A percentile compares a stretch with the other conserved stretches of the same genome.
Conservation (phyloP, 1,140 invertebrate genomes). For the Brachionus manjavacas region DNA sequence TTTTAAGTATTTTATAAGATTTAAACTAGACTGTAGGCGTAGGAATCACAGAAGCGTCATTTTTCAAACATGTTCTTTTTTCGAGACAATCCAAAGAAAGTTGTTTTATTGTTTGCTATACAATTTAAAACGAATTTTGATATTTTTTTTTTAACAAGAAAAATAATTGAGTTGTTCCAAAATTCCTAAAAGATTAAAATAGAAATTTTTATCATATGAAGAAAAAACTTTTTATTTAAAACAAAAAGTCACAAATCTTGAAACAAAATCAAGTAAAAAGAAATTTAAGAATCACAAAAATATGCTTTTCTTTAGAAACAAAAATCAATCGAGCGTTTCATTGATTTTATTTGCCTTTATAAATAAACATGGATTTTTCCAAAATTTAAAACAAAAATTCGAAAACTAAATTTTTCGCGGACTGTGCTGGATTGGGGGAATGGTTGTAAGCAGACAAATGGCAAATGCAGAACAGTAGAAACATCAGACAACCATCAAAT, state of each 20-base stretch:
- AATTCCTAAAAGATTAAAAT: no score
- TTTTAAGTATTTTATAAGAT: no score
- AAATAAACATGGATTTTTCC: not conserved
- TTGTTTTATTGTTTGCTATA: no score
- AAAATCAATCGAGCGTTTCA: not conserved
- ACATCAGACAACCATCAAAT: not conserved
- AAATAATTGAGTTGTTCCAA: not conserved
- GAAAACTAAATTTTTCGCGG: not conserved
- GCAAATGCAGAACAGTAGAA: not conserved
- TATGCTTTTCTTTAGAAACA: not conserved
- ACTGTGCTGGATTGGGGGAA: not conserved
- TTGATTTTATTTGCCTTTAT: not conserved
- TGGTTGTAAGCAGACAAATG: not conserved
- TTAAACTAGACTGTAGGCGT: no score
- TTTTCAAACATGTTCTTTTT: no score
- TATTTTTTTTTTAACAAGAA: not conserved
- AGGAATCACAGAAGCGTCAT: no score
- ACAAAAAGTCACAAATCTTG: not conserved
- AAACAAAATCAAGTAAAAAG: not conserved
- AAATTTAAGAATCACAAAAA: not conserved
- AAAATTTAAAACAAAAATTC: not conserved
- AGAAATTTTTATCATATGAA: no score
- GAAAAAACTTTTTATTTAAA: no score
- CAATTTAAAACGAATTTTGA: no score
- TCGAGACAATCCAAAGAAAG: no score